Base-by-base conservation (phyloP, 2,888 invertebrate genomes). In the Hirtodrosophila alboralis region DNA sequence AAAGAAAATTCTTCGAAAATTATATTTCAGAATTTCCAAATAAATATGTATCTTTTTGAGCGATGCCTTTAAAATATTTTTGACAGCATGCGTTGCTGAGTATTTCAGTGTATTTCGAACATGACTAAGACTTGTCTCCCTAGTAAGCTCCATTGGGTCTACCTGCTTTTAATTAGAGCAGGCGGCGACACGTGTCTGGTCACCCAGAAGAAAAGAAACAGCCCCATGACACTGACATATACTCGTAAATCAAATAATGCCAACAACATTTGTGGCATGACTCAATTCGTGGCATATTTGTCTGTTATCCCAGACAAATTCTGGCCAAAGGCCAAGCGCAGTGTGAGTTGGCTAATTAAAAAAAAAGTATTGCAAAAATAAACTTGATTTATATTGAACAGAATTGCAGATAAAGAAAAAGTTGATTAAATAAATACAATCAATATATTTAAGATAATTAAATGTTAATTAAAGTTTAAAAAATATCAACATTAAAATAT, bases 11-110 rank as follows among this genome's bases (percentile, higher is more conserved):
- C 62, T 58, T 84, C 75, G 59, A 59, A 80, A 57, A 64, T 61
- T 37, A 64, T 58, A 2, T 62, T 84, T 72, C 66, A 51, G 59
- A 65, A 77, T 79, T 81, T 79, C 79, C 79, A 79, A 80, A n/a
- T 21, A 12, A 27, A 27, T 31, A 33, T 3, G 23, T 18, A 28
- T 8, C 16, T 41, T 6, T 38, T 60, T 71, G 72, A 78, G 84
- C 53, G 60, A 70, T 65, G 40, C 33, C 43, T 58, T 40, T 58
- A 43, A 52, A 54, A 64, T 43, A 34, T 62, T 69, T 53, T 60
- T 71, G 68, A 65, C 67, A 67, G 69, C 54, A 13, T 12, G 12
- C 33, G 16, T n/a, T 34, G 16, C 43, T 44, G 51, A 47, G 48
- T 16, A 38, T 44, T 30, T 49, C 16, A 26, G 10, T 34, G 9